Base-by-base conservation (phyloP, 2,113 vertebrate species). In the Syrrhaptes paradoxus region DNA sequence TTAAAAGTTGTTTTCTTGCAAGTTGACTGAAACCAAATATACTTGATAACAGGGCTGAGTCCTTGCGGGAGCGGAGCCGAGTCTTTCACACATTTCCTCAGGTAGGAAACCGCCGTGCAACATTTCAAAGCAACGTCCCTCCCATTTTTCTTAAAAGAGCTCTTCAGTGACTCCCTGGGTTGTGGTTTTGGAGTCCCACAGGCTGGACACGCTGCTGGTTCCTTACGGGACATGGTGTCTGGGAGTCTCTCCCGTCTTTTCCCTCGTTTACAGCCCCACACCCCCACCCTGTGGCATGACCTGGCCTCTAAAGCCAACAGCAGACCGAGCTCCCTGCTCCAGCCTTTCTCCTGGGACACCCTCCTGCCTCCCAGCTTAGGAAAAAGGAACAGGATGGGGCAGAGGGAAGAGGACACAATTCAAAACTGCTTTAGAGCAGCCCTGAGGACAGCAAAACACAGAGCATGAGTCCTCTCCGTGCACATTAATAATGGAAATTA, bases 271-370 rank as follows among this genome's bases (percentile, higher is more conserved):
- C 96, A 97, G 98, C 94, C 82, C 97, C 97, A 98, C 93, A 98
- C 76, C 97, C 97, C 98, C 98, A 98, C 98, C 98, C 97, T 98
- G 98, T 98, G 98, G 98, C 97, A 97, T 73, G 57, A 67, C 73
- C 82, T 18, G 66, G 90, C 76, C 63, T 58, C 18, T 4, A 85
- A 71, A 90, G 70, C 52, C 85, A 74, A 74, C 55, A 77, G 21
- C 54, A 93, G 63, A 54, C 62, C 51, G 93, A 89, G 80, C 63
- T 81, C 15, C 62, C 34, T 17, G 25, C n/a, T 74, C 17, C 66
- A 85, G 59, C 67, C 51, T 86, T 36, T n/a, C 75, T 68, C 62
- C 49, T 54, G 70, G 96, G 96, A 87, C 92, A 95, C 54, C 48
- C 67, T 81, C 81, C 94, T 95, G 95, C 75, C 95, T 93, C 94